Evolutionary conservation across 2,113 vertebrate genomes (phyloP), one percentile per base, ranked within the genome.

Genomic region (Ancistrus triradiatus): DNA sequence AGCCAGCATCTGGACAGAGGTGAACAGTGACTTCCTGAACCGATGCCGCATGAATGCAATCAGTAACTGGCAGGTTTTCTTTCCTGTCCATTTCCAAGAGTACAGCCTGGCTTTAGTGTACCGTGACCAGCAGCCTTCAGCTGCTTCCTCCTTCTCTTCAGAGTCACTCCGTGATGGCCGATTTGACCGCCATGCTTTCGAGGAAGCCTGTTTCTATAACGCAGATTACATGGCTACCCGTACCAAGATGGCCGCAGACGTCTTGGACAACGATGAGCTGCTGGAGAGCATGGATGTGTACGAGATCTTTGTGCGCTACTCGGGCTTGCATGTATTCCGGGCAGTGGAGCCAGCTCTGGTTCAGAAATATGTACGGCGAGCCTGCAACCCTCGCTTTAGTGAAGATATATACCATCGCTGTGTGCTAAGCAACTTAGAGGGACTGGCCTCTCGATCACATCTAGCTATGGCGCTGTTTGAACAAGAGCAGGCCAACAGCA

Each of bases 21-120:
- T 97, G 25, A 94, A 89, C 3, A 81, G 84, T 0, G 94, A 98
- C 69, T 96, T 94, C 62, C 86, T 97, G 66, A 97, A 95, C 74
- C 93, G 92, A 62, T 98, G 95, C 80, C 86, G 94, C 19, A 98
- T 98, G 94, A 97, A 98, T 0, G 88, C 95, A 58, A 98, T 98
- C 81, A 92, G 89, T 46, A 94, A 87, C 62, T 98, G 95, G 95
- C 95, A 98, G 77, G 95, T 94, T 43, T 98, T 98, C 68, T 98
- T 95, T 62, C 95, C 95, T 0, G 81, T 98, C 64, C 95, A 98
- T 46, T 98, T 98, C 79, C 95, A 98, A 65, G 95, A 98, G 84
- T 98, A 88, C 83, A 95, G 87, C 76, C 93, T 94, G 0, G 82
- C 87, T 0, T 48, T 98, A 24, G 74, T 90, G 1, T 91, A 87